A percentile compares a stretch with the other conserved stretches of the same genome.
Conservation (phyloP, 2,113 vertebrate genomes). For the Mus spicilegus region DNA sequence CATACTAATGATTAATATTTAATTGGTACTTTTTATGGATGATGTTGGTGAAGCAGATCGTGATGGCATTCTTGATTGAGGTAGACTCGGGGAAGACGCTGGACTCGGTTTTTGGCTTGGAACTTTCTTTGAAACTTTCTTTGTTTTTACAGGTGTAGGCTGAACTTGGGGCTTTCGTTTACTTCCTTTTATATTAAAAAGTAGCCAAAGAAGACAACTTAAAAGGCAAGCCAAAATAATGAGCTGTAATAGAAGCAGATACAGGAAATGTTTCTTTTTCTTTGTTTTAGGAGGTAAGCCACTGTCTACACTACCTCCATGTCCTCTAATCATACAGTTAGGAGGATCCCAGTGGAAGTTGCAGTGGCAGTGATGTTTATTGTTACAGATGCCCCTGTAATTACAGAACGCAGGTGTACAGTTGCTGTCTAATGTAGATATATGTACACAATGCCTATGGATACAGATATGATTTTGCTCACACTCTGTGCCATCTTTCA, state of each 20-base stretch:
- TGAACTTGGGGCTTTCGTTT: neutral
- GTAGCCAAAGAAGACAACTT: neutral
- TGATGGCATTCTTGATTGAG: neutral
- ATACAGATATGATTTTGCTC: conserved; percentile 65
- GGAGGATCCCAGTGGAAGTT: conserved; percentile 70
- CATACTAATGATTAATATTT: conserved; percentile 44
- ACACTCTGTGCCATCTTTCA: conserved; percentile 74
- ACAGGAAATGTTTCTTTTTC: neutral
- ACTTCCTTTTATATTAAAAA: neutral
- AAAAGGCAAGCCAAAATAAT: conserved; percentile 12
- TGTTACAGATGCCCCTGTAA: conserved; percentile 80
- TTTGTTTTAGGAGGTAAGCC: conserved; percentile 36
- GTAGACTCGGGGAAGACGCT: neutral
- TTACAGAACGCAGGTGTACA: conserved; percentile 77
- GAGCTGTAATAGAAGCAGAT: neutral
- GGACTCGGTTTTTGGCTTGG: fast-evolving
- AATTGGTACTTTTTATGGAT: neutral
- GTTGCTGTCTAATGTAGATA: conserved; percentile 47
- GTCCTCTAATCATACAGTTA: conserved; percentile 6
- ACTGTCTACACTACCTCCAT: conserved; percentile 75
- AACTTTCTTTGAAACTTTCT: neutral
- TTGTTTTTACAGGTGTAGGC: neutral
- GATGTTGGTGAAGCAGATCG: neutral
- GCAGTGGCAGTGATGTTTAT: conserved; percentile 75
- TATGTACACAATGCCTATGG: conserved; percentile 51